Evolutionary conservation across 2,797 vertebrate genomes (phyloP).

Genomic region (Pempheris klunzingeri): DNA sequence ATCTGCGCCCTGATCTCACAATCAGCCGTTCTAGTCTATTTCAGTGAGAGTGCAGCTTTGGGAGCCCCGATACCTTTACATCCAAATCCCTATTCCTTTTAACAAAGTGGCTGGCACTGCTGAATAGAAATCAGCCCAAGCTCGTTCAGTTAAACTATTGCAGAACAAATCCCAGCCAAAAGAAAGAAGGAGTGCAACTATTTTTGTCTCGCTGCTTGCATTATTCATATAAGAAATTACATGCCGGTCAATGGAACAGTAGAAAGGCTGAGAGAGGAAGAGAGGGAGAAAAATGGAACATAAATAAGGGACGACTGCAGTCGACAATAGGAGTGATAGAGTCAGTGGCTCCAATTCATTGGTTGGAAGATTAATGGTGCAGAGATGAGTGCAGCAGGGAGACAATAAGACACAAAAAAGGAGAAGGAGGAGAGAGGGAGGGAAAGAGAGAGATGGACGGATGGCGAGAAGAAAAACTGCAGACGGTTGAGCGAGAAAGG

Average conservation of each 20-base stretch:
- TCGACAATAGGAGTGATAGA: conserved; percentile 81
- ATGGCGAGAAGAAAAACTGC: conserved; percentile 43
- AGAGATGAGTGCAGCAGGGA: conserved; percentile 65
- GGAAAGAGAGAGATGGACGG: conserved; percentile 34
- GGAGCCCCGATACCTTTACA: conserved; percentile 46
- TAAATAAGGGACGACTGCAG: conserved; percentile 78
- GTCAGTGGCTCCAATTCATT: conserved; percentile 80
- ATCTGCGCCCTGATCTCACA: conserved; percentile 65
- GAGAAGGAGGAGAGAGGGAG: conserved; percentile 15
- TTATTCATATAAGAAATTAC: conserved; percentile 81
- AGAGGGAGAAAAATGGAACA: conserved; percentile 72
- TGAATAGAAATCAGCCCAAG: conserved; percentile 64
- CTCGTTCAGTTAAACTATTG: conserved; percentile 66
- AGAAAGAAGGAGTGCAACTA: conserved; percentile 69
- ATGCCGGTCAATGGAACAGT: conserved; percentile 76
- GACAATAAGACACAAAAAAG: conserved; percentile 61
- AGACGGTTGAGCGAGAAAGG: conserved; percentile 33
- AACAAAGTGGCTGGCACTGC: conserved; percentile 65
- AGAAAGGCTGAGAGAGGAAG: conserved; percentile 61
- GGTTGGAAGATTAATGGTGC: conserved; percentile 80
- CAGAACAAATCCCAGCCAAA: conserved; percentile 70
- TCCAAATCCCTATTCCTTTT: conserved; percentile 59
- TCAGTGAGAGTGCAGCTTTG: conserved; percentile 60
- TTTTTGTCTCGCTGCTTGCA: conserved; percentile 74
- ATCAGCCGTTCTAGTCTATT: conserved; percentile 58